phyloP scores from a whole-genome alignment of 2,888 invertebrate genomes.

The Heliconius ethilla region DNA sequence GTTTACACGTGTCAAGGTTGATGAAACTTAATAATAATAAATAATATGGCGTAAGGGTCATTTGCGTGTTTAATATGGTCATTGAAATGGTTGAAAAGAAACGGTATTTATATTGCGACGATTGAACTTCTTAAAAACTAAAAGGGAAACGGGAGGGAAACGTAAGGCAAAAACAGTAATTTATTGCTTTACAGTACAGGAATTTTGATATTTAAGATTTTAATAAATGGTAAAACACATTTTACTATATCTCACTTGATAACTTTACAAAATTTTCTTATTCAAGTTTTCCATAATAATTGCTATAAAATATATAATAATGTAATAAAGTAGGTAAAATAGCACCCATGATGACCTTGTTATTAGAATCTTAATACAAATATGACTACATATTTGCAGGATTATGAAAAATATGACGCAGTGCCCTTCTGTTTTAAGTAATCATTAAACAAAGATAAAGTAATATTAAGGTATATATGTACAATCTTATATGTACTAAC shows the following conservation, averaged over 20 bases:
- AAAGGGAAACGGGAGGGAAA: background rate
- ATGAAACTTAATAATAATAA: constrained; percentile 21
- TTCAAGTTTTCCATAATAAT: background rate
- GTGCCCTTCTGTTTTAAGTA: constrained; percentile 18
- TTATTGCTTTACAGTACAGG: background rate
- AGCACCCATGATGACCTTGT: background rate
- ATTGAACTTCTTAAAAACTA: constrained; percentile 5
- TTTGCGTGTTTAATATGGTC: constrained; percentile 2
- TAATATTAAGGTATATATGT: background rate
- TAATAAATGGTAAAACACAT: background rate
- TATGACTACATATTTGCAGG: background rate
- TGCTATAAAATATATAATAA: constrained; percentile 1
- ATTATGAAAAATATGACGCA: constrained; percentile 1
- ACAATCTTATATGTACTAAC: too few relatives aligned
- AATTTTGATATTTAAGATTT: background rate
- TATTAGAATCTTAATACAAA: background rate
- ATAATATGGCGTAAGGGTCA: constrained; percentile 12
- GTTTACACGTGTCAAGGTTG: constrained; percentile 33
- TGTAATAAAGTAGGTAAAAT: background rate
- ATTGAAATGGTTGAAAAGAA: constrained; percentile 4
- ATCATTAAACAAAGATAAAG: constrained; percentile 2
- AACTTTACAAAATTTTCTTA: too few relatives aligned
- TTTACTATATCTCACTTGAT: background rate
- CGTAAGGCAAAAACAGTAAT: background rate
- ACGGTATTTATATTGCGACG: background rate